Evolutionary conservation across 1,140 invertebrate genomes (phyloP).

Genomic region (Centruroides sculpturatus): DNA sequence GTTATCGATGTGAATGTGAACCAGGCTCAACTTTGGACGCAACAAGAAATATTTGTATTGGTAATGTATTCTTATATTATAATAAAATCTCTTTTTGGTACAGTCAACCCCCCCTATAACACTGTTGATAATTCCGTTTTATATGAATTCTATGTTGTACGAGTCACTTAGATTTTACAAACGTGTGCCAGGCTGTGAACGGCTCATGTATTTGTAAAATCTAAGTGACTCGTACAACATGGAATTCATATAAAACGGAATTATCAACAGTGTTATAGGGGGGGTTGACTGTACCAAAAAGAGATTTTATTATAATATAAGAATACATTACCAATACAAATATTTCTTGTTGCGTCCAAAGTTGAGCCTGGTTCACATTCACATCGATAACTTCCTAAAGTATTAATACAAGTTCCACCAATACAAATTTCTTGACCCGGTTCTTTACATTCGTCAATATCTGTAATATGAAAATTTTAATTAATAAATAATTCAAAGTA

Average conservation of each 20-base stretch:
- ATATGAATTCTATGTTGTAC: no score
- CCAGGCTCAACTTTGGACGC: conserved; percentile 51
- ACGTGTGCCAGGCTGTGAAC: no score
- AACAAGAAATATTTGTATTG: conserved; percentile 61
- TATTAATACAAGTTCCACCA: conserved; percentile 52
- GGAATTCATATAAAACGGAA: no score
- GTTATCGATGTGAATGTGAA: conserved; percentile 58
- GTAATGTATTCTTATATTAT: conserved; percentile 30
- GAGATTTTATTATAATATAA: no score
- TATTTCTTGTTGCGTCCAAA: conserved; percentile 53
- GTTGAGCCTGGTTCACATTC: conserved; percentile 54
- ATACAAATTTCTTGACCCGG: conserved; percentile 48
- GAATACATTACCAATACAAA: conserved; percentile 51
- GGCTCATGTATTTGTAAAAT: no score
- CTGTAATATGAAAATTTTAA: conserved; percentile 21
- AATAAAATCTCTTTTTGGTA: no score
- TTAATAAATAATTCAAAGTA: background rate
- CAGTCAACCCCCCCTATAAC: no score
- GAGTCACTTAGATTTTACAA: no score
- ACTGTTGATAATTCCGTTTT: no score
- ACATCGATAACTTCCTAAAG: conserved; percentile 51
- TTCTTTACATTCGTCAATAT: conserved; percentile 63
- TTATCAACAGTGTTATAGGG: no score
- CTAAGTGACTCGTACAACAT: no score
- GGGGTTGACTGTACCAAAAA: no score